Base-by-base conservation (phyloP, 2,888 invertebrate genomes). In the Micoletzkya japonica region DNA sequence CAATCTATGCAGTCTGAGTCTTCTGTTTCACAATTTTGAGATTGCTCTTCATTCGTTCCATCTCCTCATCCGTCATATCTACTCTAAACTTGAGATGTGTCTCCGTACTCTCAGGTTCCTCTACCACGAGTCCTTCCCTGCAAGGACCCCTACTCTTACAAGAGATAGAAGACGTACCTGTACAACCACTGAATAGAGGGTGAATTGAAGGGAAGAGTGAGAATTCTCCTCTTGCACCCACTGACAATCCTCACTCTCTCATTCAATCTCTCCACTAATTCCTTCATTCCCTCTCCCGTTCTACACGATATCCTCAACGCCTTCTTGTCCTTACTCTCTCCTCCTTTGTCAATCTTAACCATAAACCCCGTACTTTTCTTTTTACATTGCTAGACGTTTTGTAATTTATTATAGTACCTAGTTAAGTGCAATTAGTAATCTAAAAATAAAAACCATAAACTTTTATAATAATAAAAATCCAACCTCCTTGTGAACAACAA, bases 141-240 rank as follows among this genome's bases (percentile, higher is more conserved):
- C 14, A 60, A 60, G 24, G 14, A 14, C 30, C 34, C 17, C 58
- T 24, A 36, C 20, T 36, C 17, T 59, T 4, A n/a, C 4, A 39
- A 28, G 2, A 1, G 1, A n/a, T 17, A 30, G 17, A 7, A 4
- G 24, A 56, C 54, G 26, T 10, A 71, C 72, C 72, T 74, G 70
- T 84, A 83, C 7, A 84, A 76, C 70, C 77, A 81, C n/a, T 79
- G 73, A 39, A 82, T 76, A 30, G 77, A 68, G 17, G 74, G 73
- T 1, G 81, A 82, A n/a, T 74, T 69, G 66, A 56, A 66, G 34
- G 56, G 66, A 37, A 66, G 66, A 10, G 56, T 20, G 26, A 66
- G 44, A 17, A 36, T 36, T 20, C 66, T 54, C 26, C 37, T n/a
- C 39, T 28, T 36, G 2, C 10, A 56, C 7, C 32, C 34, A 30